Conservation (phyloP, 2,113 vertebrate genomes). For the Geothlypis trichas region DNA sequence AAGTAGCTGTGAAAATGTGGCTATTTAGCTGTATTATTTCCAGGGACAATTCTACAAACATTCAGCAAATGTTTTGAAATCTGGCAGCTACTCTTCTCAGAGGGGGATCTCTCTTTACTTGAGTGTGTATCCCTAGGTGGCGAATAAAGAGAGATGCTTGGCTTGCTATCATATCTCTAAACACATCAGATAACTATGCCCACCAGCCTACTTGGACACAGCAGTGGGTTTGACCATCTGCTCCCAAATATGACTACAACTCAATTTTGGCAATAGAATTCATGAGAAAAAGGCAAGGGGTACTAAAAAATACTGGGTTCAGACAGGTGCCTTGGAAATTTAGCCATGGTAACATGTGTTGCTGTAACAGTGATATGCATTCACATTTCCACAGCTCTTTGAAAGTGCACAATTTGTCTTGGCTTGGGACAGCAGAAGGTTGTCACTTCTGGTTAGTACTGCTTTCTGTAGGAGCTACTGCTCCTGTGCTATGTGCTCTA, state of each 20-base stretch:
- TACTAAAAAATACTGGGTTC: conserved; percentile 61
- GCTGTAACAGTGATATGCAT: conserved; percentile 20
- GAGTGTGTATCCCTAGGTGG: conserved; percentile 55
- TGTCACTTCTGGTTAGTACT: conserved; percentile 53
- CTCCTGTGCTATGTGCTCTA: not conserved
- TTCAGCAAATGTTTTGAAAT: conserved; percentile 44
- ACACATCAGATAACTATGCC: conserved; percentile 71
- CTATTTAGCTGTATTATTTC: not conserved
- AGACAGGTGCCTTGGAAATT: conserved; percentile 63
- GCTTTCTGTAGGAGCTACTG: not conserved
- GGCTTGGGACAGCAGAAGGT: not conserved
- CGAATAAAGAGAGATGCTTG: conserved; percentile 66
- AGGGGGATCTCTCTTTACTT: conserved; percentile 54
- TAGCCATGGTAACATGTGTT: conserved; percentile 37
- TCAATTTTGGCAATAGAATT: conserved; percentile 68
- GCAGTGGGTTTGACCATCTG: conserved; percentile 77
- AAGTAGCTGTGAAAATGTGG: not conserved
- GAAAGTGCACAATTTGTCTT: conserved; percentile 10
- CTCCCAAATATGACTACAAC: conserved; percentile 68
- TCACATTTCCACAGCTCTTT: not conserved
- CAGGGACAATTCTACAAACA: conserved; percentile 21
- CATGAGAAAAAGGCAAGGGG: conserved; percentile 46
- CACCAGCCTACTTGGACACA: conserved; percentile 74
- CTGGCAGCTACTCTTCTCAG: conserved; percentile 10
- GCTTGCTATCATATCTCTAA: conserved; percentile 61